These are phyloP conservation scores for Trachelus stipa DNA, from an alignment of 2,888 invertebrate species.

Conservation along the genomic window DNA sequence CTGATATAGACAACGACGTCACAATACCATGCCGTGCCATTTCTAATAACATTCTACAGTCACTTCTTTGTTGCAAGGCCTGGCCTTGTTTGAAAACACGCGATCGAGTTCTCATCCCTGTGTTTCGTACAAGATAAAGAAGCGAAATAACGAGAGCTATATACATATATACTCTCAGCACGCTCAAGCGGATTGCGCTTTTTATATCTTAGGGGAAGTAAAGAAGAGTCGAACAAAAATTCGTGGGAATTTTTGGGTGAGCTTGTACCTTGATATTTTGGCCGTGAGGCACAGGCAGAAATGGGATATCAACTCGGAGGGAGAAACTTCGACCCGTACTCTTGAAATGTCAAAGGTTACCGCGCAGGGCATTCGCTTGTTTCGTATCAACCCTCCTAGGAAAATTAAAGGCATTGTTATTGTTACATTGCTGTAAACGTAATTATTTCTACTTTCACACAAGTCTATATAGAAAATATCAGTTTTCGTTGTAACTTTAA, in stretches of 20 bases:
- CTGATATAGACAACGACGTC: background rate
- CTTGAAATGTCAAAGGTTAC: slow-evolving; percentile 60
- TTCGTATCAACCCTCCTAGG: slow-evolving; percentile 17
- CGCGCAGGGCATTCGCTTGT: slow-evolving; percentile 51
- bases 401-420: slow-evolving; percentile 33
- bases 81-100: background rate
- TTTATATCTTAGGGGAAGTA: background rate
- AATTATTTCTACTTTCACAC: background rate
- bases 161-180: background rate
- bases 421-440: slow-evolving; percentile 14
- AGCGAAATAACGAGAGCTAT: background rate
- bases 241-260: background rate
- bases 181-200: background rate
- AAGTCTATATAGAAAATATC: background rate
- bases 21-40: background rate
- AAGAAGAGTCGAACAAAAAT: background rate
- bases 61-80: background rate
- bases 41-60: background rate
- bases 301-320: slow-evolving; percentile 8
- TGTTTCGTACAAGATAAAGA: background rate
- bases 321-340: slow-evolving; percentile 51
- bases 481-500: background rate
- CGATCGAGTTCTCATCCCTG: background rate
- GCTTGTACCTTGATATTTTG: background rate
- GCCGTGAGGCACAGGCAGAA: slow-evolving; percentile 1